phyloP scores from a whole-genome alignment of 2,888 invertebrate genomes.

The Hydriomena furcata region DNA sequence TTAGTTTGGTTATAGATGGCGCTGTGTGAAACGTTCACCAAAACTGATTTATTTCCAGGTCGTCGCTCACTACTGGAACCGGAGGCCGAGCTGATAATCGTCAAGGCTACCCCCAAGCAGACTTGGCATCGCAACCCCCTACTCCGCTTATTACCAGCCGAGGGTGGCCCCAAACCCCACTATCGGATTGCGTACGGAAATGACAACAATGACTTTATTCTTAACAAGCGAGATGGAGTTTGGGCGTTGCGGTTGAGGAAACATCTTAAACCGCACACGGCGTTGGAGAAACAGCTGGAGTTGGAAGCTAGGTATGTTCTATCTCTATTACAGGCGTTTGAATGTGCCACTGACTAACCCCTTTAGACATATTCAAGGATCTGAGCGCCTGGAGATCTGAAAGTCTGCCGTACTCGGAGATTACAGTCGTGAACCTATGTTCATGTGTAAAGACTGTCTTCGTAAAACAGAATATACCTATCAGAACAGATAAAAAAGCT shows the following conservation, averaged over 20 bases:
- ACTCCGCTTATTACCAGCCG: constrained; percentile 66
- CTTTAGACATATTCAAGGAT: no score
- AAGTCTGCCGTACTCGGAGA: no score
- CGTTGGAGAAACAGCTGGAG: constrained; percentile 62
- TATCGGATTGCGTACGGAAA: constrained; percentile 72
- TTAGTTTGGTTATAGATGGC: no score
- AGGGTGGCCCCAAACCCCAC: constrained; percentile 61
- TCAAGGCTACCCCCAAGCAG: constrained; percentile 56
- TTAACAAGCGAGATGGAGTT: constrained; percentile 65
- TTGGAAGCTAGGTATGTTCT: constrained; percentile 55
- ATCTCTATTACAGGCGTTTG: no score
- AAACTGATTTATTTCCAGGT: constrained; percentile 41
- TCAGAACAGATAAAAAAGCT: no score
- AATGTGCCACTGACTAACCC: no score
- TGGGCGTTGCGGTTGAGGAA: constrained; percentile 66
- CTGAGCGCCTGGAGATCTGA: no score
- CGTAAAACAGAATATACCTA: no score
- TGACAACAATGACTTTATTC: constrained; percentile 54
- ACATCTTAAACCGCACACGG: constrained; percentile 51
- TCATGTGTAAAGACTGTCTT: no score
- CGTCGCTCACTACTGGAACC: constrained; percentile 69
- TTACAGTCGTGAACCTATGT: no score
- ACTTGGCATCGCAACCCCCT: constrained; percentile 72
- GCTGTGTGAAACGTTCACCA: no score
- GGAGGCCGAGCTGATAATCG: constrained; percentile 66